Evolutionary conservation across 2,797 vertebrate genomes (phyloP), one percentile per base, ranked within the genome.

Genomic region (Ceyx erithaca): DNA sequence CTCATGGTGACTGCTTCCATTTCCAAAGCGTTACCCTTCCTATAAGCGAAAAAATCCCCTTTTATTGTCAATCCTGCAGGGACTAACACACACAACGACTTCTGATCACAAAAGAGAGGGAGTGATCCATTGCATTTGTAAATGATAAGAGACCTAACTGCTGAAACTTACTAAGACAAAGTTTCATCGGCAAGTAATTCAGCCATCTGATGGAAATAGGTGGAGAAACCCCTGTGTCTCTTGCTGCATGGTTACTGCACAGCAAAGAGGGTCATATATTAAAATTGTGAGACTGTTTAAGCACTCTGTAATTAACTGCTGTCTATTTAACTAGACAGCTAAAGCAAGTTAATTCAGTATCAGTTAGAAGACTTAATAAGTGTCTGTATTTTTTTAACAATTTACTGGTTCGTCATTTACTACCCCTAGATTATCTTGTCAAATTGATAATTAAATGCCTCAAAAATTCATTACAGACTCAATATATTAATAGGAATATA

Each of bases 371-470:
- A 96, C 92, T 96, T 97, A 97, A 97, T 97, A 97, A 94, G 95
- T 91, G 79, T 94, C 96, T 94, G 84, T 89, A 92, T 84, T 95
- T 89, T 81, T 91, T 96, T 75, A 97, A 96, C 94, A 97, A 97
- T 97, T 96, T 97, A 94, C 95, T 96, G 96, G 97, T 95, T 96
- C 89, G 83, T 97, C 96, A 97, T 97, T 97, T 97, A 97, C 97
- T 97, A 97, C 94, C 92, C 95, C 91, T 95, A 95, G 96, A 97
- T 97, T 98, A 97, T 96, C 97, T 97, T 97, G 96, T 98, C 97
- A 98, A 97, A 97, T 94, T 97, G 95, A 94, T 97, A 97, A 98
- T 97, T 97, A 98, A 97, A 97, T 97, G 91, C 94, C 97, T 97
- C 96, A 96, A 97, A 97, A 97, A 97, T 97, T 97, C 96, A 97